phyloP scores from a whole-genome alignment of 2,113 vertebrate genomes.

The Vimba vimba region DNA sequence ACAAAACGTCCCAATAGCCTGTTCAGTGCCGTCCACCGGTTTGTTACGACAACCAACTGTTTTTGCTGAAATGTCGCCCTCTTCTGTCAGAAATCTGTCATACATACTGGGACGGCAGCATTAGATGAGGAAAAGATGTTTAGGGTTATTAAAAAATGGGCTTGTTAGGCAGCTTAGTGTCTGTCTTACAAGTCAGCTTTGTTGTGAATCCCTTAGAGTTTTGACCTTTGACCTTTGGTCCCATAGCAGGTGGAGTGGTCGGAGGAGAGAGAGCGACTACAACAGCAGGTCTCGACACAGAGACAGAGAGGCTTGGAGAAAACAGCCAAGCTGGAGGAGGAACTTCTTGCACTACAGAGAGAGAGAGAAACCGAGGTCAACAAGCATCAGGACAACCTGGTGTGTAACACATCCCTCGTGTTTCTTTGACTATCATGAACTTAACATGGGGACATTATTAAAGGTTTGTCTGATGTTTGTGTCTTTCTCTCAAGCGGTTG shows the following conservation, averaged over 20 bases:
- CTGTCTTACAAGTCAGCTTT: too few relatives aligned
- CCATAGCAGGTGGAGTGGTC: constrained; percentile 54
- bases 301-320: constrained; percentile 60
- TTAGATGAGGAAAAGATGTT: not conserved
- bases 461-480: constrained; percentile 25
- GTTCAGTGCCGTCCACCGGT: not conserved
- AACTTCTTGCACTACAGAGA: constrained; percentile 40
- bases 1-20: not conserved
- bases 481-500: constrained; percentile 40
- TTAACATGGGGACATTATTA: not conserved
- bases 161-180: not conserved
- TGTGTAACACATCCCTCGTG: not conserved
- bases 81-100: not conserved
- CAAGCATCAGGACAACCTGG: constrained; percentile 45
- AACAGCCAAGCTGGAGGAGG: constrained; percentile 55
- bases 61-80: constrained; percentile 8
- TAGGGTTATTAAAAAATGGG: not conserved
- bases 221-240: constrained; percentile 16
- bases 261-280: constrained; percentile 51
- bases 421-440: not conserved
- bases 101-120: not conserved
- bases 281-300: constrained; percentile 57
- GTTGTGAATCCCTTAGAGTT: not conserved
- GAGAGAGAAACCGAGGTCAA: constrained; percentile 44
- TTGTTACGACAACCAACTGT: not conserved